These are phyloP conservation scores for cattle (Bos taurus) DNA, from an alignment of 2,113 vertebrate species.

Conservation along the genomic window DNA sequence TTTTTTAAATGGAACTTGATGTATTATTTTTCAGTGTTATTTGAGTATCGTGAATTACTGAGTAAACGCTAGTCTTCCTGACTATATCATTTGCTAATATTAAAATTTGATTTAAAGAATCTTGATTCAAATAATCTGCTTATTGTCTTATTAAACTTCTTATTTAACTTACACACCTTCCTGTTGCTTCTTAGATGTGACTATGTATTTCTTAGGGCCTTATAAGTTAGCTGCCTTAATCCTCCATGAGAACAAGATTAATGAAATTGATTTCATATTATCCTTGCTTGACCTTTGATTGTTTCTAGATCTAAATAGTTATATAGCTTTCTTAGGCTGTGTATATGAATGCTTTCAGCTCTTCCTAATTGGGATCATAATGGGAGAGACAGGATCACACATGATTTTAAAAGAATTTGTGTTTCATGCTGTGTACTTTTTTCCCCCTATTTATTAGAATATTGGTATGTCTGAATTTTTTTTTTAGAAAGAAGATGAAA, in stretches of 20 bases:
- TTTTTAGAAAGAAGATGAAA: not conserved
- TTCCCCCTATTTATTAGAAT: not conserved
- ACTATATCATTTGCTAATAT: not conserved
- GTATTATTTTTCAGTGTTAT: not conserved
- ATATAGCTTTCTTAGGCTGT: not conserved
- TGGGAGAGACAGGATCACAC: not conserved
- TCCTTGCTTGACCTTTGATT: not conserved
- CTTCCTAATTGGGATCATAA: not conserved
- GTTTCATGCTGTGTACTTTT: not conserved
- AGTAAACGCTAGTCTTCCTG: not conserved
- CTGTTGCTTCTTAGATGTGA: not conserved
- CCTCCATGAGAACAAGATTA: not conserved
- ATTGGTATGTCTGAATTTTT: not conserved
- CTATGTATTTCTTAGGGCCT: not conserved
- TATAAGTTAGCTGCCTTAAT: not conserved
- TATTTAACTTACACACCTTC: not conserved
- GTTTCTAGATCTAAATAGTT: not conserved
- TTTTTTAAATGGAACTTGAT: not conserved
- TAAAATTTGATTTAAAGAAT: not conserved
- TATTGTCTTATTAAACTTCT: not conserved
- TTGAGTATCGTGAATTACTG: not conserved
- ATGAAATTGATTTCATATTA: constrained; percentile 2
- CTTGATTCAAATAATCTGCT: not conserved
- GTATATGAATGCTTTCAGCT: not conserved
- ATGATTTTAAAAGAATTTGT: not conserved